phyloP scores from a whole-genome alignment of 2,113 vertebrate genomes.

The Pachycephala philippinensis region DNA sequence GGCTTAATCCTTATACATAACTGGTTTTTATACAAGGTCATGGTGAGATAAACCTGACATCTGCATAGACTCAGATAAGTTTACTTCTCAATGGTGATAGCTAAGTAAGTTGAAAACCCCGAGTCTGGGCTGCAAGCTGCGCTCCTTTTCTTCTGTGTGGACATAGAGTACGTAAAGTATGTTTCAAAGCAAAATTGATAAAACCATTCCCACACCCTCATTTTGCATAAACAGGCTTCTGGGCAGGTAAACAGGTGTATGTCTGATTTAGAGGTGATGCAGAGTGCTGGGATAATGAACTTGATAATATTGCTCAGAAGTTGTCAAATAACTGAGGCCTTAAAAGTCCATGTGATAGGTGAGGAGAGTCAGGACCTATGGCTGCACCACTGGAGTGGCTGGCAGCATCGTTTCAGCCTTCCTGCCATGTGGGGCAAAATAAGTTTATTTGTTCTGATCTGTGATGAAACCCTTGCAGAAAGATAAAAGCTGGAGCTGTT shows the following conservation, averaged over 20 bases:
- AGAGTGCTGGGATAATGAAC: neutral
- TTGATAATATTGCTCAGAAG: neutral
- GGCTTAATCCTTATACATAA: neutral
- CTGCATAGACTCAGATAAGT: neutral
- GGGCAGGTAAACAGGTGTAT: neutral
- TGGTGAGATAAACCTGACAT: neutral
- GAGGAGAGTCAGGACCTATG: too few species aligned
- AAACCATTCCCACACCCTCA: neutral
- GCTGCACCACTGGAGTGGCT: neutral
- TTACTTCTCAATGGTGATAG: neutral
- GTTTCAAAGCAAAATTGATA: neutral
- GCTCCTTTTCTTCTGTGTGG: neutral
- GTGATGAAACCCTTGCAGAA: rapidly evolving
- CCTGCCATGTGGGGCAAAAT: neutral
- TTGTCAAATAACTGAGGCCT: neutral
- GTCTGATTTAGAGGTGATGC: neutral
- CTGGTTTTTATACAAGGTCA: neutral
- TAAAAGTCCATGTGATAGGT: neutral
- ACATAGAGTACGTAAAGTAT: neutral
- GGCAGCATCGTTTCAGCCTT: rapidly evolving
- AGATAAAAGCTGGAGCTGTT: neutral
- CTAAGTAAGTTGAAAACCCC: neutral
- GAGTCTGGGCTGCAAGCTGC: neutral
- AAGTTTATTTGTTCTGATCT: neutral
- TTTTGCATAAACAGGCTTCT: neutral